Evolutionary conservation across 2,113 vertebrate species (phyloP).

Genomic region (Prochilodus magdalenae): DNA sequence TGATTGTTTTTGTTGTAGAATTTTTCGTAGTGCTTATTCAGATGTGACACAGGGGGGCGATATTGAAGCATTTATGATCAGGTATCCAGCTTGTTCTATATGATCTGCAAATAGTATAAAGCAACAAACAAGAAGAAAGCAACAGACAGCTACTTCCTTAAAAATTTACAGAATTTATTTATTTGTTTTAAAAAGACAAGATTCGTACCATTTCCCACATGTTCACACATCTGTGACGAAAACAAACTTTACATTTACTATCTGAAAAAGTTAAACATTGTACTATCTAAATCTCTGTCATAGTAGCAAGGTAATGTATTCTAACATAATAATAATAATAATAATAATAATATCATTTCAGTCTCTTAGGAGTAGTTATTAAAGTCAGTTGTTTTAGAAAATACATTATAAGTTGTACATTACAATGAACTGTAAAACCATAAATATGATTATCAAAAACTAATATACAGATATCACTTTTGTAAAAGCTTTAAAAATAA

Average conservation of each 20-base stretch:
- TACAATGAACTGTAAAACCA: constrained; percentile 38
- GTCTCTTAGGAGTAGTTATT: background rate
- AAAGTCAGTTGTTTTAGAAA: background rate
- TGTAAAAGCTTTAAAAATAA: constrained; percentile 54
- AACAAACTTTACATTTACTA: background rate
- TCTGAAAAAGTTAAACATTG: too few relatives aligned
- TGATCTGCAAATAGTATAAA: background rate
- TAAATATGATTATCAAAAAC: constrained; percentile 46
- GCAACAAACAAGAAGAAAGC: background rate
- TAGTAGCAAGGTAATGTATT: background rate
- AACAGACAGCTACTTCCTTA: background rate
- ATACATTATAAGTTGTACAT: background rate
- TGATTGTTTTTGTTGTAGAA: background rate
- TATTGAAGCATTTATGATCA: background rate
- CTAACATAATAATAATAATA: background rate
- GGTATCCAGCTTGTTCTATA: background rate
- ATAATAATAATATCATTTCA: background rate
- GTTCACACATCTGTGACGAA: constrained; percentile 15
- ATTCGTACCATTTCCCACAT: constrained; percentile 34
- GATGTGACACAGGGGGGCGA: background rate
- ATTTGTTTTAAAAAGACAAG: background rate
- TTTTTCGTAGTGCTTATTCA: too few relatives aligned
- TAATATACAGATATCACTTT: constrained; percentile 57
- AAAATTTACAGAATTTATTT: constrained; percentile 26
- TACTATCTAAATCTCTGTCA: background rate